These are phyloP conservation scores for Crypturellus undulatus DNA, from an alignment of 2,113 vertebrate species.

Conservation along the genomic window DNA sequence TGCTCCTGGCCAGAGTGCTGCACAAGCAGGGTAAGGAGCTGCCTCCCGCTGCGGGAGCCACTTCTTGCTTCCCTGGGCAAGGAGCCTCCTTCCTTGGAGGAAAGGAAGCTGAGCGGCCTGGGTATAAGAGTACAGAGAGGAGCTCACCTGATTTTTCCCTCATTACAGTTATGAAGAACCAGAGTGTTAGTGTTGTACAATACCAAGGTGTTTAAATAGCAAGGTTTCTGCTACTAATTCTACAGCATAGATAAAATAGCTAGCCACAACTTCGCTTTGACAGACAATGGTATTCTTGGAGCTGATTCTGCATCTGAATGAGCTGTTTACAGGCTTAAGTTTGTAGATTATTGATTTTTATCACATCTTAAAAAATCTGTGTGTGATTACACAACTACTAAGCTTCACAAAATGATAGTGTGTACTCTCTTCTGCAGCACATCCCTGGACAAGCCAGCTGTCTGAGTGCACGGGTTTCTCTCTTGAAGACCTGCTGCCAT, in stretches of 20 bases:
- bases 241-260: accelerated
- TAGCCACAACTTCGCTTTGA: neutral
- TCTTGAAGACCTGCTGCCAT: slow-evolving; percentile 85
- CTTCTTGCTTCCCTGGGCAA: neutral
- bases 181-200: neutral
- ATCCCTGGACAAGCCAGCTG: slow-evolving; percentile 87
- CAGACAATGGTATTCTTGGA: neutral
- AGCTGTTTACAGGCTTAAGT: neutral
- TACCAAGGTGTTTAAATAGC: neutral
- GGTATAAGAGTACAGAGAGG: neutral
- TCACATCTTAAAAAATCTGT: neutral
- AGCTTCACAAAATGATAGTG: neutral
- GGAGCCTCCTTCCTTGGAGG: neutral
- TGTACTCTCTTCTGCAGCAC: slow-evolving; percentile 77
- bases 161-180: neutral
- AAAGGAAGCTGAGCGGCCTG: too few relatives aligned
- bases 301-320: neutral
- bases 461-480: slow-evolving; percentile 90
- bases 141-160: neutral
- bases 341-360: neutral
- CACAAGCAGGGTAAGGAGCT: slow-evolving; percentile 86
- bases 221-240: neutral
- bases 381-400: neutral
- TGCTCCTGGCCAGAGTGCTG: slow-evolving; percentile 87
- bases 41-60: neutral